phyloP scores from a whole-genome alignment of 2,797 vertebrate species.

The Eptatretus atami region DNA sequence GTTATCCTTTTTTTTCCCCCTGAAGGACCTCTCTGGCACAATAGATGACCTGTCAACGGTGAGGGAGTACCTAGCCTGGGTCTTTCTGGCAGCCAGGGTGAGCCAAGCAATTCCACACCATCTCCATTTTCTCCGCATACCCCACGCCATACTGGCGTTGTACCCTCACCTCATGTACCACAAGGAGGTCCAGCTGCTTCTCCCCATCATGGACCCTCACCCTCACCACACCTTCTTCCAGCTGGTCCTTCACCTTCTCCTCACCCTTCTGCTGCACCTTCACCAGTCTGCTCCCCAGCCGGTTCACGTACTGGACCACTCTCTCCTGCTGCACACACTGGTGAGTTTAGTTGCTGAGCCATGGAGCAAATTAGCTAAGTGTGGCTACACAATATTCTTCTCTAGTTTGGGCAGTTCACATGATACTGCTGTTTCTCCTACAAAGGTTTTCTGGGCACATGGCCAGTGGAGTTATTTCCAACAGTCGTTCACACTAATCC shows the following conservation, averaged over 20 bases:
- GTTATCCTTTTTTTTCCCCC: neutral
- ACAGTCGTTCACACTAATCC: too few species aligned
- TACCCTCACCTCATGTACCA: neutral
- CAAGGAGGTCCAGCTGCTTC: constrained; percentile 3
- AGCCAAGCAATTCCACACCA: neutral
- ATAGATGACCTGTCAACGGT: constrained; percentile 4
- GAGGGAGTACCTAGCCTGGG: neutral
- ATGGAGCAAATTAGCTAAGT: too few species aligned
- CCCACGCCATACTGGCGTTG: neutral
- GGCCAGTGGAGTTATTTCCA: too few species aligned
- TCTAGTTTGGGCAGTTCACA: too few species aligned
- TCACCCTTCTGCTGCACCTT: constrained; percentile 1
- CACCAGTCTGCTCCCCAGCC: constrained; percentile 5
- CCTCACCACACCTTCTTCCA: neutral
- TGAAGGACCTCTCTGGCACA: constrained; percentile 3
- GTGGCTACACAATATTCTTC: too few species aligned
- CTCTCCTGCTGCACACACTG: constrained; percentile 2
- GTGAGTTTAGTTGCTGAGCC: neutral
- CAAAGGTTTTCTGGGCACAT: too few species aligned
- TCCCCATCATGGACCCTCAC: neutral
- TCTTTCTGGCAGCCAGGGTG: neutral
- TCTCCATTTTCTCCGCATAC: constrained; percentile 1
- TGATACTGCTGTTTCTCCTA: too few species aligned
- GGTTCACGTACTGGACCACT: neutral
- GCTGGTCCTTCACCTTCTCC: constrained; percentile 4